These are phyloP conservation scores for Cistogaster globosa DNA, from an alignment of 2,888 invertebrate genomes.

Conservation along the genomic window DNA sequence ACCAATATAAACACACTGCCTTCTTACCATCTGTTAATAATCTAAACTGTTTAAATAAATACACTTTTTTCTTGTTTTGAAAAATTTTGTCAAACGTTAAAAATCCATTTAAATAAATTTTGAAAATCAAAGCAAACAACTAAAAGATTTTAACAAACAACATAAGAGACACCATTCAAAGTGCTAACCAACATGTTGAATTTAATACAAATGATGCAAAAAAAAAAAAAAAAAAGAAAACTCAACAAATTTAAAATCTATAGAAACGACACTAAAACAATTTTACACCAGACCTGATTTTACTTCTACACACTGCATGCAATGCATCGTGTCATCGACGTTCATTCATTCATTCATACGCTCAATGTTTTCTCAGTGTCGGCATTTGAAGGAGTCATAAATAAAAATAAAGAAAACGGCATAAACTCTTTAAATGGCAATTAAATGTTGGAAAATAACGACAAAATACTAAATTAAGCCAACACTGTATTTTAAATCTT, in stretches of 20 bases:
- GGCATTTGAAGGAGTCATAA: conserved; percentile 63
- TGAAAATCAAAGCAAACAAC: conserved; percentile 67
- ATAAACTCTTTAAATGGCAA: conserved; percentile 69
- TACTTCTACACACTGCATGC: conserved; percentile 45
- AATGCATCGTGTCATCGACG: conserved; percentile 16
- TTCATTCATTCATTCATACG: conserved; percentile 38
- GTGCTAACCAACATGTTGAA: conserved; percentile 71
- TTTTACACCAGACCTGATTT: conserved; percentile 62
- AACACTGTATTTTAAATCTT: conserved; percentile 76
- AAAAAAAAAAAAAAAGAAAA: conserved; percentile 10
- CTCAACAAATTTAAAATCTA: conserved; percentile 12
- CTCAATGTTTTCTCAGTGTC: conserved; percentile 49
- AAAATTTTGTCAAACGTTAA: conserved; percentile 66
- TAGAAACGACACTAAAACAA: conserved; percentile 18
- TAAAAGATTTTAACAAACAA: conserved; percentile 77
- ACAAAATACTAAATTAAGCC: conserved; percentile 73
- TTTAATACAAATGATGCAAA: conserved; percentile 25
- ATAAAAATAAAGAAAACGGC: conserved; percentile 62
- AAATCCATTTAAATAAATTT: conserved; percentile 68
- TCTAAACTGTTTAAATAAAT: conserved; percentile 11
- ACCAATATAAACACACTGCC: conserved; percentile 1
- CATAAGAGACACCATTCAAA: conserved; percentile 63
- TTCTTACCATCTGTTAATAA: conserved; percentile 32
- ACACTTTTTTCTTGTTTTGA: conserved; percentile 25
- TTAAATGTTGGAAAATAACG: conserved; percentile 59